Conservation (phyloP, 2,797 vertebrate genomes). For the Semaprochilodus insignis region DNA sequence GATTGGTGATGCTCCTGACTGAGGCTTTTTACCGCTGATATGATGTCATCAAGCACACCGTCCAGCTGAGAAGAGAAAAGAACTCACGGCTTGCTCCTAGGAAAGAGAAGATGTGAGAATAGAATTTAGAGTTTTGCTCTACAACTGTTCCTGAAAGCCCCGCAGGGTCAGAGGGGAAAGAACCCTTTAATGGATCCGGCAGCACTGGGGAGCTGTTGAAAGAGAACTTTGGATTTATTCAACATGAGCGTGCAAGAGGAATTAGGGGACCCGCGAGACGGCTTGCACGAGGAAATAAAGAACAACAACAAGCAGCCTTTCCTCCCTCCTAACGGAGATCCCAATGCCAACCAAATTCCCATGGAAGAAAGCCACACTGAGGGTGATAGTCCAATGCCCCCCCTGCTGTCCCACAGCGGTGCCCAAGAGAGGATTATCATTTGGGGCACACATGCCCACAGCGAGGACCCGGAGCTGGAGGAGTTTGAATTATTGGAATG, state of each 20-base stretch:
- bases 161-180: conserved; percentile 21
- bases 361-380: conserved; percentile 71
- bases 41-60: conserved; percentile 49
- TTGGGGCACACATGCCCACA: conserved; percentile 79
- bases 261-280: conserved; percentile 75
- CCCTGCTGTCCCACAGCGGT: conserved; percentile 75
- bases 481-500: conserved; percentile 74
- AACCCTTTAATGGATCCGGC: conserved; percentile 71
- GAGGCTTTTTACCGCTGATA: conserved; percentile 3
- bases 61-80: conserved; percentile 42
- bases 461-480: conserved; percentile 75
- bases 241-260: conserved; percentile 76
- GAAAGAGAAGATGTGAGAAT: conserved; percentile 66
- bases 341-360: conserved; percentile 89
- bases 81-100: conserved; percentile 5
- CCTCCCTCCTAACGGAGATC: conserved; percentile 78
- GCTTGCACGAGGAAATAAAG: conserved; percentile 78
- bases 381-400: conserved; percentile 72
- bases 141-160: conserved; percentile 50
- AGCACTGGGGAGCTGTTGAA: conserved; percentile 64
- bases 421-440: conserved; percentile 80
- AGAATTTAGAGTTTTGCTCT: conserved; percentile 54
- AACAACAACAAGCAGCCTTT: conserved; percentile 82
- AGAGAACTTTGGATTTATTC: conserved; percentile 41
- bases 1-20: conserved; percentile 29